Base-by-base conservation (phyloP, 2,888 invertebrate species). In the Eubasilissa splendida region DNA sequence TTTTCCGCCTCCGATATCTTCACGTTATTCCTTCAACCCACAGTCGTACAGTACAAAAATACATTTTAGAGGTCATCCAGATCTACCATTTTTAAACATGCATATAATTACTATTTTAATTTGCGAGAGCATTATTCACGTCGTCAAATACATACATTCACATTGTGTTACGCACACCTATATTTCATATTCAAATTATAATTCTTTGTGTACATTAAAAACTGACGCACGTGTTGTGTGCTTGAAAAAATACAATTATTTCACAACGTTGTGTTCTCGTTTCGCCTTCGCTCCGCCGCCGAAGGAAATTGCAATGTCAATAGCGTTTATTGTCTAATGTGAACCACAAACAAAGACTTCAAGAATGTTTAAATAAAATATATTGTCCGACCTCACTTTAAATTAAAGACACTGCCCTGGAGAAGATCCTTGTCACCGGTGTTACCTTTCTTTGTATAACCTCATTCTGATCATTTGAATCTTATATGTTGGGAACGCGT, bases 381-480 rank as follows among this genome's bases (percentile, higher is more conserved):
- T 42, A 42, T 7, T 42, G 42, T 42, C 42, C 42, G 42, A 42
- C 42, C 42, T 42, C 42, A 42, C 42, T 42, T 4, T 42, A 42
- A 42, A 7, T 7, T 42, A 42, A 42, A 4, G 42, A 42, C 42
- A 42, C 42, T 42, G 42, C 42, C 42, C 42, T 4, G 12, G 58
- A 58, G n/a, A 11, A 9, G n/a, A 58, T 0, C 11, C 12, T 58
- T 50, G 68, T 68, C 68, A 52, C 42, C 52, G 50, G 42, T 14
- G n/a, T 58, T n/a, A 50, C 68, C 68, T 68, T 68, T 68, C 68
- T 68, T 68, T 50, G 50, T 50, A 68, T 10, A 68, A 68, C 68
- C 68, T 68, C 68, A 50, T 68, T 68, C 14, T 14, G 14, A 42
- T n/a, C 66, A n/a, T n/a, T 11, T 66, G 66, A 66, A 66, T n/a